A percentile compares a stretch with the other conserved stretches of the same genome.
phyloP scores from a whole-genome alignment of 2,113 vertebrate genomes.

The Mastomys coucha region DNA sequence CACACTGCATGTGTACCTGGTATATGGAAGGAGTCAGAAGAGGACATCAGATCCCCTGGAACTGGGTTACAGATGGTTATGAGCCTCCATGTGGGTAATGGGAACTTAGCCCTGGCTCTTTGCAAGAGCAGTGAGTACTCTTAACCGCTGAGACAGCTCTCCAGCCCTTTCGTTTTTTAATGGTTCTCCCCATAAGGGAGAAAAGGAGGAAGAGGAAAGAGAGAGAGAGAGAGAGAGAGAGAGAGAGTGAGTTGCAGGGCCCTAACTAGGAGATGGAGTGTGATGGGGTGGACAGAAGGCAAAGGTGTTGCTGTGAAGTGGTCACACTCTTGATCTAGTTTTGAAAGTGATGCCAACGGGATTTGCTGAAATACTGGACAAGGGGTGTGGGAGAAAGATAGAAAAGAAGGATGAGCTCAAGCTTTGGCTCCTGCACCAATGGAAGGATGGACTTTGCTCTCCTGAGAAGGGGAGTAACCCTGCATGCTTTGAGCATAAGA shows the following conservation, averaged over 20 bases:
- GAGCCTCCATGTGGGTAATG: not conserved
- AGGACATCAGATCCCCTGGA: not conserved
- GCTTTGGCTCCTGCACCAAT: slow-evolving; percentile 7
- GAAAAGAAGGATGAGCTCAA: slow-evolving; percentile 59
- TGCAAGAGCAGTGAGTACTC: not conserved
- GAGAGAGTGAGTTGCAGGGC: not conserved
- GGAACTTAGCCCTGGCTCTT: not conserved
- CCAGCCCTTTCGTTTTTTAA: not conserved
- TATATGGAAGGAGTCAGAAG: not conserved
- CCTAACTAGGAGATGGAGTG: not conserved
- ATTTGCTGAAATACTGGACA: not conserved
- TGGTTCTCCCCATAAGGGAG: not conserved
- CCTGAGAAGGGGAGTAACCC: not conserved
- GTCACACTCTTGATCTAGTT: not conserved
- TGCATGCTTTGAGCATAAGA: not conserved
- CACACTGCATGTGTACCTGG: not conserved
- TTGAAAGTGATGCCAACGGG: slow-evolving; percentile 36
- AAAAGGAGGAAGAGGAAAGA: not conserved
- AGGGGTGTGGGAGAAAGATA: slow-evolving; percentile 50
- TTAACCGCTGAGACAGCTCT: not conserved
- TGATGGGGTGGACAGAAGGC: not conserved
- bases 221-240: not conserved
- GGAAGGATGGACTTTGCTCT: not conserved
- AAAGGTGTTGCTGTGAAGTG: not conserved
- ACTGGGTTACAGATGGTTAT: not conserved